phyloP scores from a whole-genome alignment of 2,888 invertebrate species.

The Ichneumoninae sp. region DNA sequence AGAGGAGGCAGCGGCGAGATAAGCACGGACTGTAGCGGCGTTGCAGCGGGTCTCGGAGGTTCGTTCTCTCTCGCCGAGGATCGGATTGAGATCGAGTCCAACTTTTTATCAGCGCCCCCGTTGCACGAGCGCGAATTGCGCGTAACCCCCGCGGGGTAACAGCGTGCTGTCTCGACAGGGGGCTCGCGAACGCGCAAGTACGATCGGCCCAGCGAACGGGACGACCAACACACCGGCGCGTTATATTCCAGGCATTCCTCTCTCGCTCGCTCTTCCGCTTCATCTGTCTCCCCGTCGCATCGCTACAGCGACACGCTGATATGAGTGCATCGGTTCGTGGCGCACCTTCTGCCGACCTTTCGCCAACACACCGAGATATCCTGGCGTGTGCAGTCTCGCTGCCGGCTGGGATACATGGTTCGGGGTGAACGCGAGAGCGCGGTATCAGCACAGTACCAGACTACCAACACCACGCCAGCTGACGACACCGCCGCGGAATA shows the following conservation, averaged over 20 bases:
- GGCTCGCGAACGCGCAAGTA: conserved; percentile 60
- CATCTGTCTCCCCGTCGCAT: conserved; percentile 13
- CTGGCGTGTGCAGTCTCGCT: conserved; percentile 51
- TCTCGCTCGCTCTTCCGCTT: conserved; percentile 41
- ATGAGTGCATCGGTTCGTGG: conserved; percentile 65
- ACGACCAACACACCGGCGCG: conserved; percentile 59
- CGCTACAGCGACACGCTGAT: conserved; percentile 73
- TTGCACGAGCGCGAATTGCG: conserved; percentile 83
- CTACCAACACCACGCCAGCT: conserved; percentile 61
- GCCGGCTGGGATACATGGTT: conserved; percentile 37
- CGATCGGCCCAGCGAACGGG: conserved; percentile 33
- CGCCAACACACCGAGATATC: conserved; percentile 73
- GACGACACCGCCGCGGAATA: conserved; percentile 54
- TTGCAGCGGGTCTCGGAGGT: conserved; percentile 21
- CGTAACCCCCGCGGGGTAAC: conserved; percentile 84
- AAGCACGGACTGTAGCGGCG: conserved; percentile 43
- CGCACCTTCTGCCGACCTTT: conserved; percentile 68
- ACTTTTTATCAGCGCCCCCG: conserved; percentile 79
- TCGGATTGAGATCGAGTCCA: conserved; percentile 82
- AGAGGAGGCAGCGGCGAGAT: conserved; percentile 52
- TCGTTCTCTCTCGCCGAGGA: conserved; percentile 57
- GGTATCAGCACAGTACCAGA: conserved; percentile 65
- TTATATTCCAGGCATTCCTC: conserved; percentile 50
- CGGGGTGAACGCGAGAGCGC: conserved; percentile 58
- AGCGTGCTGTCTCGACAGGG: conserved; percentile 83